These are phyloP conservation scores for Schizotus pectinicornis DNA, from an alignment of 2,888 invertebrate genomes.

Conservation along the genomic window DNA sequence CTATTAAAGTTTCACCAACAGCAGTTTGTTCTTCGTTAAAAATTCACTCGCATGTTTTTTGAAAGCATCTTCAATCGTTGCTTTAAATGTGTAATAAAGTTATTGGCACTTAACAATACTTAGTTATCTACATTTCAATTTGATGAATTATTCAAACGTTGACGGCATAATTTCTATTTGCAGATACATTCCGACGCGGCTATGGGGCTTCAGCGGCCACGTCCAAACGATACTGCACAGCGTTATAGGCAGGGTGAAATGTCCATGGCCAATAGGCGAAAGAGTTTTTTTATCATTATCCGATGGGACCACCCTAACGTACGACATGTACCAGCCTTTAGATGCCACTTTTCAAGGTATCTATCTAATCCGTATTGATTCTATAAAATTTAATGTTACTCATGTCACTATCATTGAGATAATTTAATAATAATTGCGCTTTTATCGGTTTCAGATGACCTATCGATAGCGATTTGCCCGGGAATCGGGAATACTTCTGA, in stretches of 20 bases:
- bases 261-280: slow-evolving; percentile 88
- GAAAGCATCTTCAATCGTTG: no score
- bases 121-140: no score
- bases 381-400: slow-evolving; percentile 2
- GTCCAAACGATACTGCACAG: slow-evolving; percentile 93
- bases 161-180: slow-evolving; percentile 45
- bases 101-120: no score
- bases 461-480: slow-evolving; percentile 86
- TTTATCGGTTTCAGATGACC: slow-evolving; percentile 70
- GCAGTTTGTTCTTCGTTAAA: no score
- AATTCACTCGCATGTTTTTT: no score
- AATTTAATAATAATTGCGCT: background rate
- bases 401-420: background rate
- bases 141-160: no score
- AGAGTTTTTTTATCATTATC: slow-evolving; percentile 75
- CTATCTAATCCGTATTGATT: no score
- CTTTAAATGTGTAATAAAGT: no score
- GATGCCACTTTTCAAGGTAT: slow-evolving; percentile 74
- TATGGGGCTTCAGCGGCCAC: slow-evolving; percentile 97
- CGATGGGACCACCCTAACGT: slow-evolving; percentile 90
- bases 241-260: slow-evolving; percentile 82
- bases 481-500: slow-evolving; percentile 96
- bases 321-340: slow-evolving; percentile 88
- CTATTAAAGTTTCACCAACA: no score
- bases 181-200: slow-evolving; percentile 86